phyloP scores from a whole-genome alignment of 37 sponge, comb jelly and placozoan genomes.

The Ephydatia muelleri region DNA sequence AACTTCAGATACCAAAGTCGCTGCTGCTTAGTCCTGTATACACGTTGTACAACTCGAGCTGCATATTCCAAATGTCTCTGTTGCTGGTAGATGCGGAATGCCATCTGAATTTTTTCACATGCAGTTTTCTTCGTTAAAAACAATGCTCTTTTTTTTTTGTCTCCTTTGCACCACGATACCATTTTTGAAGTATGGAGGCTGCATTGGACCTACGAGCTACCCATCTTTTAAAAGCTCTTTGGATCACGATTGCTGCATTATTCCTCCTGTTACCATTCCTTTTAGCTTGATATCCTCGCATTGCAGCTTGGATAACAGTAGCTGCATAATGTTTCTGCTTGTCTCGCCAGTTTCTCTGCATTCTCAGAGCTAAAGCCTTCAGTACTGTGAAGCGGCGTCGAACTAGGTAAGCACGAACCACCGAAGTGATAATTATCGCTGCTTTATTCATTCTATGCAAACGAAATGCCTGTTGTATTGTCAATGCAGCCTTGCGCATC shows the following conservation, averaged over 20 bases:
- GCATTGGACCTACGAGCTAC: neutral
- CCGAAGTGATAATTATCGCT: slow-evolving; percentile 38
- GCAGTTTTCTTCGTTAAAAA: neutral
- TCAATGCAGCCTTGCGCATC: neutral
- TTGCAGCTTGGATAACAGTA: slow-evolving; percentile 31
- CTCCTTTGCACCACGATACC: neutral
- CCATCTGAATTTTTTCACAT: neutral
- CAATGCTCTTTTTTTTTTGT: neutral
- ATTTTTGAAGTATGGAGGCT: neutral
- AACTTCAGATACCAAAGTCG: slow-evolving; percentile 25
- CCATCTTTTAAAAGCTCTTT: slow-evolving; percentile 8
- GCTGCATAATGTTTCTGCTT: slow-evolving; percentile 12
- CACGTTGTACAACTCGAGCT: neutral
- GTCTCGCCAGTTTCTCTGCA: slow-evolving; percentile 19
- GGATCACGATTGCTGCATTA: slow-evolving; percentile 17
- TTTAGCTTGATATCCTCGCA: slow-evolving; percentile 12
- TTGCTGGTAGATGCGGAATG: neutral
- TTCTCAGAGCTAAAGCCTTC: slow-evolving; percentile 9
- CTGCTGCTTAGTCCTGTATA: neutral
- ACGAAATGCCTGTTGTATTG: neutral
- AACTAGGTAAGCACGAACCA: slow-evolving; percentile 35
- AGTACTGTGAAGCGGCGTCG: neutral
- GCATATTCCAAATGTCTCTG: neutral
- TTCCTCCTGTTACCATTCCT: neutral
- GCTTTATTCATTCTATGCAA: neutral